Base-by-base conservation (phyloP, 2,888 invertebrate species). In the Eilema depressum region DNA sequence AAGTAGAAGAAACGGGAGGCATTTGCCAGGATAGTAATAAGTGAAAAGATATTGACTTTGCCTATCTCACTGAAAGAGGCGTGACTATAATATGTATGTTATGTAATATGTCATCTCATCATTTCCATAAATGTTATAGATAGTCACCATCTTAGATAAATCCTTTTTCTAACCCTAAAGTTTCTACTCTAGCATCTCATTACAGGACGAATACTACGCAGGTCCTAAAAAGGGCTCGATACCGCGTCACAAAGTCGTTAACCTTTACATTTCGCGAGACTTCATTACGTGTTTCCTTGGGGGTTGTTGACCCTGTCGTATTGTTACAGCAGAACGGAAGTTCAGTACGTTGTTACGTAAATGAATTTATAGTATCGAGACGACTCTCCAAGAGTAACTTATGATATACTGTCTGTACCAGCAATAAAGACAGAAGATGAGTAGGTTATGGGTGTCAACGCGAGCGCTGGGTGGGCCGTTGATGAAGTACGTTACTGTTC, bases 261-360 rank as follows among this genome's bases (percentile, higher is more conserved):
- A 76, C 81, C 79, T 82, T 77, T 71, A 70, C 74, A 68, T 78
- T 75, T 75, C 69, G 72, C 72, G 71, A 67, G 64, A 53, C 53
- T 53, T 53, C 62, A 61, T 75, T 73, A 78, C 74, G 81, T 75
- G 66, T 70, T 64, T 62, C 57, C 37, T 66, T 30, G 3, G 20
- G 61, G 63, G 69, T 72, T 47, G 69, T 60, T 68, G 63, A 69
- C 69, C 64, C 60, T 28, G 30, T 63, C 57, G 65, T 17, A 68
- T 68, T 71, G 71, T 71, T 68, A 71, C 26, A 56, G 56, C 53
- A 63, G 56, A 68, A 33, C 63, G 71, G 60, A 64, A 53, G 60
- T 41, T 25, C 10, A 10, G 30, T 63, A 41, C 26, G 14, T 63
- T n/a, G 41, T 63, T 63, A 41, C 41, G 26, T 63, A 41, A 63